Evolutionary conservation across 2,888 invertebrate genomes (phyloP).

Genomic region (Melieria picta): DNA sequence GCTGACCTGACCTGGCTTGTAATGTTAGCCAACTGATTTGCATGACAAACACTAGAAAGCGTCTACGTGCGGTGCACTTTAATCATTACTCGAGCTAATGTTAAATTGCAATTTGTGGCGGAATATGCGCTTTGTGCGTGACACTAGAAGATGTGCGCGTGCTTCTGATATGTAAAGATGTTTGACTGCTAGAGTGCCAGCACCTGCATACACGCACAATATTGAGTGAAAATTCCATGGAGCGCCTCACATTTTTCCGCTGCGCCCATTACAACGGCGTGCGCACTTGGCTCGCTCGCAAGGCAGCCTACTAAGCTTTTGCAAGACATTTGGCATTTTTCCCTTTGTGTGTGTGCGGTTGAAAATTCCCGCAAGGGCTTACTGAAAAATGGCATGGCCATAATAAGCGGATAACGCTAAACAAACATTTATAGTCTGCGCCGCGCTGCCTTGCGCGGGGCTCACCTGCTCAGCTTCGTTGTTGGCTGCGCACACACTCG

Average conservation of each 20-base stretch:
- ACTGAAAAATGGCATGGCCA: slow-evolving; percentile 54
- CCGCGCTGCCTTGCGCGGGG: slow-evolving; percentile 1
- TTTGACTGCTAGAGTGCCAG: neutral
- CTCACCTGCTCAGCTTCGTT: neutral
- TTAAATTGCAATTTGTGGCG: no score
- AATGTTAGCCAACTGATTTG: neutral
- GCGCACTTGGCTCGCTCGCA: no score
- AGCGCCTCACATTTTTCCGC: no score
- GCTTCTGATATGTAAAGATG: neutral
- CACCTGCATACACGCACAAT: neutral
- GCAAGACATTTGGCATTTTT: no score
- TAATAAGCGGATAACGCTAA: slow-evolving; percentile 61
- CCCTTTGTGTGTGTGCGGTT: neutral
- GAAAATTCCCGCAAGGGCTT: slow-evolving; percentile 64
- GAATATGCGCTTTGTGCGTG: no score
- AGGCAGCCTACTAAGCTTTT: no score
- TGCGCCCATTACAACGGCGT: no score
- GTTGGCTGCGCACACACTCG: neutral
- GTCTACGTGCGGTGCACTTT: neutral
- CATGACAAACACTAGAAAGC: neutral
- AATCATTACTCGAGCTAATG: neutral
- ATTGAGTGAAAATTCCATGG: no score
- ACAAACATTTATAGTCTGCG: slow-evolving; percentile 57
- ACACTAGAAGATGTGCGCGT: neutral
- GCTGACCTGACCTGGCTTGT: neutral